These are phyloP conservation scores for Poecilia velifera DNA, from an alignment of 2,797 vertebrate genomes.

Conservation along the genomic window DNA sequence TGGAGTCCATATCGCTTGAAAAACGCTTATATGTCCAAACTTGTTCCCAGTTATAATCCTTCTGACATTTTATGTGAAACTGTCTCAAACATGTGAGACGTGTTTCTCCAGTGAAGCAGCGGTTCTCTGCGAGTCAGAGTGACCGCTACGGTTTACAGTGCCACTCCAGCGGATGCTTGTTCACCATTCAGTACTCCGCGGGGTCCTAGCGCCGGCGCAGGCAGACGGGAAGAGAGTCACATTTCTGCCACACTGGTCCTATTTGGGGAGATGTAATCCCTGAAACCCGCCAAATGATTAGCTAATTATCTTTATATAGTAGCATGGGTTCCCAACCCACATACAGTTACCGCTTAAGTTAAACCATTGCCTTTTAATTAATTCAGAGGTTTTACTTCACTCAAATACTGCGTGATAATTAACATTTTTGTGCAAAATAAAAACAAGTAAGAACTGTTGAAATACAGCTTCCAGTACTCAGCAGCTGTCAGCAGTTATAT, in stretches of 20 bases:
- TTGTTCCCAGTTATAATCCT: constrained; percentile 36
- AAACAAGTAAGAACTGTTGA: neutral
- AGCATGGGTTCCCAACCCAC: neutral
- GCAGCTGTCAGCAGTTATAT: neutral
- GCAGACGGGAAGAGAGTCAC: neutral
- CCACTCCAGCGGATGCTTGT: constrained; percentile 27
- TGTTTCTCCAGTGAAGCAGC: constrained; percentile 24
- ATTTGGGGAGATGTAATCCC: constrained; percentile 1
- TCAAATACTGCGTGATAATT: neutral
- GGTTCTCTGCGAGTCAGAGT: constrained; percentile 42
- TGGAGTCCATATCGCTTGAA: constrained; percentile 58
- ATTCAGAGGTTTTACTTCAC: neutral
- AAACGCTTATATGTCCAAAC: neutral
- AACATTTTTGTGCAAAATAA: neutral
- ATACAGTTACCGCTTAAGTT: neutral
- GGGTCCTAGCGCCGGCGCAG: constrained; percentile 61
- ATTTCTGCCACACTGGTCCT: neutral
- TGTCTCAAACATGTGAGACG: constrained; percentile 17
- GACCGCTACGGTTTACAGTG: constrained; percentile 38
- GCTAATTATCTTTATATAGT: neutral
- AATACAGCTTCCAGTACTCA: neutral
- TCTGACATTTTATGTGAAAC: constrained; percentile 30
- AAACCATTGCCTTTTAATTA: neutral
- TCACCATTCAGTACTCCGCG: constrained; percentile 7
- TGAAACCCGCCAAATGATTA: neutral